Conservation (phyloP, 2,888 invertebrate genomes). For the Cephus nigrinus region DNA sequence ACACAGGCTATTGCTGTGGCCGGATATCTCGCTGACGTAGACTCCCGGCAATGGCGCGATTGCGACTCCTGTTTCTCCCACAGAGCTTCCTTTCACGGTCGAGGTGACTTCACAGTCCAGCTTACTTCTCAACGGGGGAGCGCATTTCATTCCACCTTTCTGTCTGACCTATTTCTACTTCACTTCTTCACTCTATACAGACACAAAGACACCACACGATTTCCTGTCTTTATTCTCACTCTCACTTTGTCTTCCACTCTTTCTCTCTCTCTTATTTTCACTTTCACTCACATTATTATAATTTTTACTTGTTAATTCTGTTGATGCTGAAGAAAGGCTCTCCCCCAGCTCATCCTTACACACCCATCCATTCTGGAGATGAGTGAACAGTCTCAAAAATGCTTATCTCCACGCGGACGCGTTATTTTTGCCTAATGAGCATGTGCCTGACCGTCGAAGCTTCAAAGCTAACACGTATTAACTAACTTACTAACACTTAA, state of each 20-base stretch:
- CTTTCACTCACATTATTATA: slow-evolving; percentile 1
- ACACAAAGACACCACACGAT: not conserved
- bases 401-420: not conserved
- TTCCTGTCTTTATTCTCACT: not conserved
- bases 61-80: slow-evolving; percentile 66
- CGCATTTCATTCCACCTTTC: not conserved
- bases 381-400: not conserved
- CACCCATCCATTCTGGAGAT: not conserved
- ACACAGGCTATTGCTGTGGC: slow-evolving; percentile 79
- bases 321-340: not conserved
- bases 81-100: slow-evolving; percentile 75
- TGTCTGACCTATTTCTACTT: not conserved
- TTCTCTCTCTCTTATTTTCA: slow-evolving; percentile 10
- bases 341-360: not conserved
- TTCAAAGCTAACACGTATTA: not conserved
- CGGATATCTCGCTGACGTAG: slow-evolving; percentile 72
- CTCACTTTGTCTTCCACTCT: not conserved
- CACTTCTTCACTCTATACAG: not conserved
- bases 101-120: slow-evolving; percentile 67
- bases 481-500: not conserved
- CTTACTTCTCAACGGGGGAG: not conserved
- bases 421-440: not conserved
- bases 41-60: slow-evolving; percentile 67
- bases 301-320: not conserved
- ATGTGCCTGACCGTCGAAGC: slow-evolving; percentile 4